Evolutionary conservation across 2,113 vertebrate species (phyloP).

Genomic region (Cisticola juncidis): DNA sequence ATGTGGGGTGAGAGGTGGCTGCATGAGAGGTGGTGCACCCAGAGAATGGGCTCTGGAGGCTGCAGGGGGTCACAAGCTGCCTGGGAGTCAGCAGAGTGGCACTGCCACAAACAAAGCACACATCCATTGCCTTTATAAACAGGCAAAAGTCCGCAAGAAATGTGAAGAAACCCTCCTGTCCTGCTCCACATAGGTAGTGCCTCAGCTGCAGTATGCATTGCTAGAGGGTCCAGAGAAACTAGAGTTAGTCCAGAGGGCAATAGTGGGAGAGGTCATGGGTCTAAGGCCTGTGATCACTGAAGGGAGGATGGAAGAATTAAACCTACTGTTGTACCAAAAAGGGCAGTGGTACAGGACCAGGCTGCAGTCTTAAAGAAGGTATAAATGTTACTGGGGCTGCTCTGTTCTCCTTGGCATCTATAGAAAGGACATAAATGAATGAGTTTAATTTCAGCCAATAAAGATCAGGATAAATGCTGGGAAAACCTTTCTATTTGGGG

Average conservation of each 20-base stretch:
- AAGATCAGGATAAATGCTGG: not conserved
- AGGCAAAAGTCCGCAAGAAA: not conserved
- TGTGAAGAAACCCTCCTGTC: not conserved
- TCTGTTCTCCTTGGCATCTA: not conserved
- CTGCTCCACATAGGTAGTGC: not conserved
- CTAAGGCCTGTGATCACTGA: not conserved
- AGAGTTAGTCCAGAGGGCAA: not conserved
- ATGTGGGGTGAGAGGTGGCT: rapidly evolving
- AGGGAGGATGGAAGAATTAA: not conserved
- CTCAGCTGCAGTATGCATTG: not conserved
- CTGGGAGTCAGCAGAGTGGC: not conserved
- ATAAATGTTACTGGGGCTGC: not conserved
- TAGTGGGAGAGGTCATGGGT: not conserved
- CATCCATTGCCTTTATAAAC: not conserved
- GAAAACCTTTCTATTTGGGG: not conserved
- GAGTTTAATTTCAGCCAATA: not conserved
- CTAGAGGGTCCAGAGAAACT: not conserved
- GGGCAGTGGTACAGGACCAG: not conserved
- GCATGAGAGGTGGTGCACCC: rapidly evolving
- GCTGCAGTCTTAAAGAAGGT: not conserved
- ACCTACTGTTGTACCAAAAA: not conserved
- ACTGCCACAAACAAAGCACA: not conserved
- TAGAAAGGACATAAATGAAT: not conserved
- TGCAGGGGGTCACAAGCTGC: not conserved
- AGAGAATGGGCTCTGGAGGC: not conserved